These are phyloP conservation scores for Tolypeutes matacus DNA, from an alignment of 2,797 vertebrate species.

Conservation along the genomic window DNA sequence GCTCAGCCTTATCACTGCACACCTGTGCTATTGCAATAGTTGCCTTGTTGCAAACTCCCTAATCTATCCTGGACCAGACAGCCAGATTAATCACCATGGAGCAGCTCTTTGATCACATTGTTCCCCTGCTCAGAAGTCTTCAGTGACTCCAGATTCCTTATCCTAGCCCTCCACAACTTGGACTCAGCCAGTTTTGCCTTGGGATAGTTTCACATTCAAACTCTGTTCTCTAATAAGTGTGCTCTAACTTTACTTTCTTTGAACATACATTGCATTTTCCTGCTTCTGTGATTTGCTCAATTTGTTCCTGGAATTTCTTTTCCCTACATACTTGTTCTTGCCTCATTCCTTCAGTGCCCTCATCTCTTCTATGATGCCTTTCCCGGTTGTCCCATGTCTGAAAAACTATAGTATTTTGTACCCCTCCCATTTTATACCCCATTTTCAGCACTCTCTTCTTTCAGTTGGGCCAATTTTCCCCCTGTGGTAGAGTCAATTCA, in stretches of 20 bases:
- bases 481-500: not conserved
- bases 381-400: not conserved
- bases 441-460: not conserved
- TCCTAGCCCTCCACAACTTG: not conserved
- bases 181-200: not conserved
- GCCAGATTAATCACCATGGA: too few species aligned
- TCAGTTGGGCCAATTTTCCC: not conserved
- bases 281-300: not conserved
- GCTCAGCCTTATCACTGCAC: not conserved
- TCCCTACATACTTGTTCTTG: not conserved
- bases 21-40: not conserved
- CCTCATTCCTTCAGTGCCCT: not conserved
- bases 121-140: not conserved
- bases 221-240: not conserved
- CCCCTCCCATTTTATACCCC: not conserved
- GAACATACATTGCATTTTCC: not conserved
- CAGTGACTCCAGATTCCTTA: not conserved
- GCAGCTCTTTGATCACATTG: not conserved
- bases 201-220: not conserved
- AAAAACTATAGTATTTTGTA: not conserved
- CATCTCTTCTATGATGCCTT: not conserved
- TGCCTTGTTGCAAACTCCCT: not conserved
- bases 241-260: not conserved
- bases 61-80: not conserved
- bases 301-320: not conserved